Base-by-base conservation (phyloP, 1,140 invertebrate genomes). In the Pseudomyrmex pallidus region DNA sequence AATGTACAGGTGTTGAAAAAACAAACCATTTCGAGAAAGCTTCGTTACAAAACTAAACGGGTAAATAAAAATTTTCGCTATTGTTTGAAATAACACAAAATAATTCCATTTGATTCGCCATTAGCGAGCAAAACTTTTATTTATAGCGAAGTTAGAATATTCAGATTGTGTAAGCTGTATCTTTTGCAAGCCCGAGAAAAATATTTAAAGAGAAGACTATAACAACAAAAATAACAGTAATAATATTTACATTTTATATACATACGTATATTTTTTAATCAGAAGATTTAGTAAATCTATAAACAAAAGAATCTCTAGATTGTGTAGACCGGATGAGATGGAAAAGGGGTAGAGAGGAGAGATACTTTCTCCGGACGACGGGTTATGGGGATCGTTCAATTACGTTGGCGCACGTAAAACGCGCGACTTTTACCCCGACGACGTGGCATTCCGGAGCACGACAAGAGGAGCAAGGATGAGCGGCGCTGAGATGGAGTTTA, bases 331-430 rank as follows among this genome's bases (percentile, higher is more conserved):
- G 35, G 61, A 56, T 46, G 13, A 20, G 2, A 13, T 13, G 7
- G 35, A 46, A 46, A 54, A 57, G 62, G 54, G 12, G 35, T 59
- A 17, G 1, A 3, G 3, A 13, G 12, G 2, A 13, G 0, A 35
- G 35, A 35, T 35, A 35, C 12, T 15, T 25, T 61, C 10, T 50
- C 5, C 17, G n/a, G 44, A 54, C 35, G 57, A 57, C 35, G 35
- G 5, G 3, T 54, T 76, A 22, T 25, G 8, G 12, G 44, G 52
- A 48, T 17, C 57, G 44, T 78, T 82, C 70, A 85, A 89, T 90
- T 89, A 89, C 67, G 63, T 52, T 66, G 54, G 15, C 46, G 73
- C 56, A 76, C 50, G 63, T 88, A 84, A 90, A 90, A 82, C 44
- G 68, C 22, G 74, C 61, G 83, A 90, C 85, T 90, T 88, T 87